Evolutionary conservation across 2,113 vertebrate species (phyloP), one percentile per base, ranked within the genome.

Genomic region (Vidua macroura): DNA sequence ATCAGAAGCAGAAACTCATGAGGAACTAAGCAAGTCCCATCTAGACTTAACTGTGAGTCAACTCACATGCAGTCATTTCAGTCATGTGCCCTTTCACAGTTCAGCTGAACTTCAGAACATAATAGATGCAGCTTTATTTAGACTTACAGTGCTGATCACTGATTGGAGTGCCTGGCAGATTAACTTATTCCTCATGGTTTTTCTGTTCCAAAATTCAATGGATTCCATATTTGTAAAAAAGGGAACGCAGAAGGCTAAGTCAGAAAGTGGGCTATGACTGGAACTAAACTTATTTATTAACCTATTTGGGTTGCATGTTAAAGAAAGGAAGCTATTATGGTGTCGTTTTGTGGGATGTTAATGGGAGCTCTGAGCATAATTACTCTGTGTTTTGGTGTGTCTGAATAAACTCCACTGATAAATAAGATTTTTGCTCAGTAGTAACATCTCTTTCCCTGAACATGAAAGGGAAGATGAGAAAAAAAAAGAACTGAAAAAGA

Each of bases 261-360:
- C 88, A 93, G 77, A 97, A 93, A 95, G 49, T 43, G 77, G 96
- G 93, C 91, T 95, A 95, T 96, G 96, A 96, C 88, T 94, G 84
- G 72, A 93, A 97, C 93, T 55, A 84, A 90, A 93, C 62, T 94
- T 95, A 95, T 79, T 96, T 94, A 93, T 92, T 96, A 96, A 95
- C 95, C 88, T 95, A 90, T 96, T 96, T 95, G 79, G 86, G 92
- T 81, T 93, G 49, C 44, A 70, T 56, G 72, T 83, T 88, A 92
- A 93, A 96, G 94, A 97, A 97, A 96, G 95, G 91, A 93, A 95
- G 82, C 96, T 95, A 96, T 98, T 98, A 95, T 97, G 93, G 63
- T 84, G 88, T 88, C 4, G 10, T 43, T 95, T 92, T 96, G 94
- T 7, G 69, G 92, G 85, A 83, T 60, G 73, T 91, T 97, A 97